Evolutionary conservation across 2,888 invertebrate species (phyloP), one percentile per base, ranked within the genome.

Genomic region (Mesopsocus fuscifrons): DNA sequence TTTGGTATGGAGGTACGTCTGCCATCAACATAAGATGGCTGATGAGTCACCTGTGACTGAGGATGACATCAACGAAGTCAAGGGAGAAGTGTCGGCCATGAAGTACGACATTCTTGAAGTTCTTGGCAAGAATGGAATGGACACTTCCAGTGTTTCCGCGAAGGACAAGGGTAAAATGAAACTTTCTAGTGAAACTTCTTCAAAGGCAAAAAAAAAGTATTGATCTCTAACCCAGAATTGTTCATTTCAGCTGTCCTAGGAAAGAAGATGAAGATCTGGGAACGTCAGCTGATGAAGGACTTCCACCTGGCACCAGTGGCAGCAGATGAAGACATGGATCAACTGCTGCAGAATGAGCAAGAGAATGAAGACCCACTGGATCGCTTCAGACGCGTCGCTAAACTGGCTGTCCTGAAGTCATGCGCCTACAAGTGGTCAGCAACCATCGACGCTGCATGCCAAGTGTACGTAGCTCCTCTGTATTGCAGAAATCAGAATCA

Each of bases 61-160:
- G 59, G 94, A 95, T 52, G 83, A 88, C 55, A 71, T 95, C 47
- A 92, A 91, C 54, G 94, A 94, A 62, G 74, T 95, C 22, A 94
- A 94, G 60, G 82, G 83, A 52, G 94, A 94, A 53, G 81, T 95
- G 33, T 88, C 89, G 0, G 75, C 91, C 0, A 77, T 94, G 67
- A 72, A 89, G 50, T 94, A 83, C 56, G 92, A 95, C 58, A 69
- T 95, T 50, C 65, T 94, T 1, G 91, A 92, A 52, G 82, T 94
- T 23, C 73, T 94, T 40, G 74, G 77, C 49, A 79, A 71, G 57
- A 92, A 88, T 54, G 91, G 91, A 33, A 77, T 87, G 79, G 80
- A 87, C 57, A 75, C 81, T 1, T 76, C 78, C 1, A 71, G 71
- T 33, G 77, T 75, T 15, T 73, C 78, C 47, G 71, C 70, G 40